phyloP scores from a whole-genome alignment of 2,888 invertebrate species.

The Branchipolynoe longqiensis region DNA sequence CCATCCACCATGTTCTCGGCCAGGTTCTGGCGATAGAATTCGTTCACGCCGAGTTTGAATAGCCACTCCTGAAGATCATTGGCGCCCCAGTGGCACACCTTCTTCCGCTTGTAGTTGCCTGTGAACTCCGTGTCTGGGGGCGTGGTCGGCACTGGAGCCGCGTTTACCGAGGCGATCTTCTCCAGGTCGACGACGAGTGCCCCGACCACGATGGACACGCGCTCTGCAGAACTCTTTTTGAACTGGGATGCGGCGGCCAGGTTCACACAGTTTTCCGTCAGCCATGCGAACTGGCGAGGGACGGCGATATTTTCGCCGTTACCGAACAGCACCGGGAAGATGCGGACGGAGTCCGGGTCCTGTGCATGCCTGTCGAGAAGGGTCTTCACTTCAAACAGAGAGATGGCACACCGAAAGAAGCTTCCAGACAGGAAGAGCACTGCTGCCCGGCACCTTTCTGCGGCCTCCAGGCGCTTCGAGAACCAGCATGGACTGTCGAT shows the following conservation, averaged over 20 bases:
- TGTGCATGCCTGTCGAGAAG: conserved; percentile 75
- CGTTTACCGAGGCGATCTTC: conserved; percentile 75
- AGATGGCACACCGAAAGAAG: conserved; percentile 79
- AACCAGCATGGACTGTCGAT: conserved; percentile 81
- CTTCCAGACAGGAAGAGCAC: conserved; percentile 78
- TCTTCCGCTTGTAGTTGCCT: conserved; percentile 78
- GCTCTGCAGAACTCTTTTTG: conserved; percentile 78
- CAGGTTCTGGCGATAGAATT: conserved; percentile 80
- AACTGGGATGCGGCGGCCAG: conserved; percentile 70
- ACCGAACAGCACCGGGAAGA: conserved; percentile 75
- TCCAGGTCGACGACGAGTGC: conserved; percentile 78
- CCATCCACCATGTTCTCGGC: conserved; percentile 81
- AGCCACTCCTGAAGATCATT: conserved; percentile 81
- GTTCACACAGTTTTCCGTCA: conserved; percentile 70
- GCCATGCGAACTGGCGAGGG: conserved; percentile 71
- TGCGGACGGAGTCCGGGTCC: conserved; percentile 72
- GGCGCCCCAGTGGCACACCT: conserved; percentile 78
- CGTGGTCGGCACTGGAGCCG: conserved; percentile 71
- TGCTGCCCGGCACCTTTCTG: conserved; percentile 79
- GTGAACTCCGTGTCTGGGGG: conserved; percentile 77
- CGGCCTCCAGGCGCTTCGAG: conserved; percentile 79
- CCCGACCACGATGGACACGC: conserved; percentile 78
- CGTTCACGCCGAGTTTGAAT: conserved; percentile 78
- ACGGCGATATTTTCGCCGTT: conserved; percentile 73
- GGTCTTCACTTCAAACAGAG: conserved; percentile 79